These are phyloP conservation scores for Hyalella azteca DNA, from an alignment of 2,888 invertebrate species.

Conservation along the genomic window DNA sequence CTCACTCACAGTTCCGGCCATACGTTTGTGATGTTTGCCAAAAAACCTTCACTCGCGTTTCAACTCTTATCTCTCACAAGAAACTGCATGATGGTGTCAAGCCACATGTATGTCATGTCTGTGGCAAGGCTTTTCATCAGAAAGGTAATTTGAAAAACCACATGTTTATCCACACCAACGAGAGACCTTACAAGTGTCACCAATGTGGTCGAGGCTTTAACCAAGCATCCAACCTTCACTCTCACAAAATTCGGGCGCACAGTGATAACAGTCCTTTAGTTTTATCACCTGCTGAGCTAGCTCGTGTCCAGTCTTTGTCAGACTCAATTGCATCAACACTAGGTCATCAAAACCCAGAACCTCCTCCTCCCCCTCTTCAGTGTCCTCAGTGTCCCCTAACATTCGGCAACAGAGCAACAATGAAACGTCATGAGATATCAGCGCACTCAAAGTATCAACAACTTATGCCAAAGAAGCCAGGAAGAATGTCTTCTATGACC, in stretches of 20 bases:
- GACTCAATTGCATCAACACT: neutral
- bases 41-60: constrained; percentile 79
- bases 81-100: constrained; percentile 78
- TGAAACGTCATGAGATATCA: constrained; percentile 8
- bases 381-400: constrained; percentile 17
- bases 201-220: constrained; percentile 78
- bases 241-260: constrained; percentile 72
- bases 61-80: constrained; percentile 79
- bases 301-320: neutral
- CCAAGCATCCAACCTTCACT: constrained; percentile 80
- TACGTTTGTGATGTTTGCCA: constrained; percentile 75
- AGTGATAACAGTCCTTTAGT: constrained; percentile 19
- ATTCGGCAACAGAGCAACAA: constrained; percentile 18
- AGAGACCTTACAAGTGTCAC: constrained; percentile 78
- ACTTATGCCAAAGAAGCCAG: neutral
- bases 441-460: constrained; percentile 20
- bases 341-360: neutral
- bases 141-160: constrained; percentile 82
- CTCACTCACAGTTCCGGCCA: constrained; percentile 68
- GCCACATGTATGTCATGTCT: constrained; percentile 75
- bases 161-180: constrained; percentile 79
- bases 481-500: neutral
- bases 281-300: neutral
- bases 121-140: constrained; percentile 80
- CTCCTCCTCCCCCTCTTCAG: neutral